phyloP scores from a whole-genome alignment of 2,888 invertebrate genomes.

The Linnaemya tessellans region DNA sequence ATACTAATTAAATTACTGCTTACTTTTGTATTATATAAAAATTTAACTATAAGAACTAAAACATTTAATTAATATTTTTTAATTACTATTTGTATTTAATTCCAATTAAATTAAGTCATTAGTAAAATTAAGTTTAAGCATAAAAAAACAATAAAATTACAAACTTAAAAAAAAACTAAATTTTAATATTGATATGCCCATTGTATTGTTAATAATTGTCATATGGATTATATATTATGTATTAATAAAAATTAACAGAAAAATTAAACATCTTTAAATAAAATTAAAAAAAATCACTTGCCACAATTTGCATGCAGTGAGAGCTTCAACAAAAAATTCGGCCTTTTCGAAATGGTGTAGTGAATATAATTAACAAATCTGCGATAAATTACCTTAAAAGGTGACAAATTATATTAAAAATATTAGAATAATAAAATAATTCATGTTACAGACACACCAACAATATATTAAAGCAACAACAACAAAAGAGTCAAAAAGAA shows the following conservation, averaged over 20 bases:
- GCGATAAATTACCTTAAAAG: neutral
- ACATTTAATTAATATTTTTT: conserved; percentile 23
- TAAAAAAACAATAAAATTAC: conserved; percentile 5
- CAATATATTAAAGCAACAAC: neutral
- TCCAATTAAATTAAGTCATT: conserved; percentile 68
- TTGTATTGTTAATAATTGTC: conserved; percentile 44
- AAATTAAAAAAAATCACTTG: neutral
- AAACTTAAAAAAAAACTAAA: conserved; percentile 28
- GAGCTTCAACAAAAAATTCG: too few relatives aligned
- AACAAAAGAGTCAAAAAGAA: neutral
- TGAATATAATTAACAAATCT: neutral
- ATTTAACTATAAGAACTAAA: conserved; percentile 16
- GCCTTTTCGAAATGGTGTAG: neutral
- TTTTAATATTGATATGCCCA: conserved; percentile 43
- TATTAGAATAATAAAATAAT: neutral
- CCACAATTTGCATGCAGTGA: too few relatives aligned
- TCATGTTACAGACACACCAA: neutral
- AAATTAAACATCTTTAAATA: neutral
- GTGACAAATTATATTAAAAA: neutral
- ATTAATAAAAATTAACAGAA: conserved; percentile 7
- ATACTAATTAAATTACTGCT: neutral
- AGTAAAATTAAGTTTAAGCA: conserved; percentile 70
- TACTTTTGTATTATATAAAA: conserved; percentile 53
- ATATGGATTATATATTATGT: conserved; percentile 55
- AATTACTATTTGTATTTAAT: conserved; percentile 40